These are phyloP conservation scores for Loris lydekkerianus DNA, from an alignment of 2,797 vertebrate species.

Conservation along the genomic window DNA sequence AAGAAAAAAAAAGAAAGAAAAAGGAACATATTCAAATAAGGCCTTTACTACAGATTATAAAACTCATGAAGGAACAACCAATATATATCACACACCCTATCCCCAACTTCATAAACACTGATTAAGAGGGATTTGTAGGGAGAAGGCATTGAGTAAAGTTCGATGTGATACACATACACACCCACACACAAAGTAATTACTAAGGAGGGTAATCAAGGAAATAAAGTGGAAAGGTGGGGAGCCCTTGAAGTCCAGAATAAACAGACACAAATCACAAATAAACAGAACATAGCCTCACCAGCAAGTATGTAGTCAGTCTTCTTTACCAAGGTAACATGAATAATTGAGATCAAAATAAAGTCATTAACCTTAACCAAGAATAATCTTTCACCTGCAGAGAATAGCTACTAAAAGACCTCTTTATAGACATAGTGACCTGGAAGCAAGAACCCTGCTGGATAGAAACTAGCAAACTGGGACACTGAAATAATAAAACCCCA, in stretches of 20 bases:
- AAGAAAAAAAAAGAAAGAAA: no score
- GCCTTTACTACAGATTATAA: neutral
- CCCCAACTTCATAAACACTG: neutral
- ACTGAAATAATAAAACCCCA: neutral
- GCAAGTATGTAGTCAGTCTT: neutral
- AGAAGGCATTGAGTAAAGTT: neutral
- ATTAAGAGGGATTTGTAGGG: neutral
- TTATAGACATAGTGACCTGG: neutral
- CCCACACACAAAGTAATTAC: neutral
- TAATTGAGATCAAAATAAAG: conserved; percentile 52
- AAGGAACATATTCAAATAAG: neutral
- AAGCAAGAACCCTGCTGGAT: conserved; percentile 27
- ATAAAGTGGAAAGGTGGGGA: neutral
- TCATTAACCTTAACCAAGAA: conserved; percentile 56
- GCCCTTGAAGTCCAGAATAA: neutral
- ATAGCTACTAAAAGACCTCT: neutral
- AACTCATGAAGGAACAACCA: conserved; percentile 30
- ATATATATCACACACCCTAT: neutral
- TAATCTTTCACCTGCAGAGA: conserved; percentile 25
- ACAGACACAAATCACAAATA: conserved; percentile 9
- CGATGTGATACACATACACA: neutral
- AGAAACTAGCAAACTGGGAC: neutral
- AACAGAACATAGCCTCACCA: neutral
- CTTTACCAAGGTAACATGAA: conserved; percentile 23
- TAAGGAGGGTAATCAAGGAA: neutral